Base-by-base conservation (phyloP, 1,140 invertebrate genomes). In the Aleiodes sp. region DNA sequence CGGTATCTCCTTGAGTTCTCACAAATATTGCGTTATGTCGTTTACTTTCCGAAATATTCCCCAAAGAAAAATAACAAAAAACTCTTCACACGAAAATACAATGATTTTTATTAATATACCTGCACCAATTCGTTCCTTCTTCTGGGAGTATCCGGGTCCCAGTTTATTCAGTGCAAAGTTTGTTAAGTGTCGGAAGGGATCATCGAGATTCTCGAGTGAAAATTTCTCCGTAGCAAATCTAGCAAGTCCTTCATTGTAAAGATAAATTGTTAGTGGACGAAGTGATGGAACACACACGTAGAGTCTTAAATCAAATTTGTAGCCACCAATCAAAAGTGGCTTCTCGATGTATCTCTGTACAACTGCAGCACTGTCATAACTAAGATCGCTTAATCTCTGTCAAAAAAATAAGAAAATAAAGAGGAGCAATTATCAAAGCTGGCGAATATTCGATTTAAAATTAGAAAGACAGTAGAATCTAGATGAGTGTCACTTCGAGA, bases 171-270 rank as follows among this genome's bases (percentile, higher is more conserved):
- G 91, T 72, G 90, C 96, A 43, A 93, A 94, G 82, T 98, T 97
- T 1, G 96, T 97, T 26, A 97, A 85, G 84, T 98, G 96, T 8
- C 94, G 90, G 82, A 94, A 97, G 72, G 92, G 91, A 78, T 97
- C 96, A 68, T 92, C 90, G 37, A 97, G 80, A 75, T 94, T 91
- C 0, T 92, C 91, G 21, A 95, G 86, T 60, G 91, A 93, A 65
- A 94, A 96, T 80, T 96, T 96, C 24, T 94, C 93, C 0, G 94
- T 96, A 31, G 89, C 87, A 75, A 94, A 95, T 69, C 94, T 88
- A 69, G 91, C 93, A 70, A 96, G 88, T 4, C 94, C 94, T 73
- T 94, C 91, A 70, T 91, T 91, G 78, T 96, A 96, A 12, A 96
- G 78, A 81, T 96, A 96, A 43, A 95, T 91, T 19, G 93, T 93